Conservation (phyloP, 2,888 invertebrate genomes). For the Tetranychus truncatus region DNA sequence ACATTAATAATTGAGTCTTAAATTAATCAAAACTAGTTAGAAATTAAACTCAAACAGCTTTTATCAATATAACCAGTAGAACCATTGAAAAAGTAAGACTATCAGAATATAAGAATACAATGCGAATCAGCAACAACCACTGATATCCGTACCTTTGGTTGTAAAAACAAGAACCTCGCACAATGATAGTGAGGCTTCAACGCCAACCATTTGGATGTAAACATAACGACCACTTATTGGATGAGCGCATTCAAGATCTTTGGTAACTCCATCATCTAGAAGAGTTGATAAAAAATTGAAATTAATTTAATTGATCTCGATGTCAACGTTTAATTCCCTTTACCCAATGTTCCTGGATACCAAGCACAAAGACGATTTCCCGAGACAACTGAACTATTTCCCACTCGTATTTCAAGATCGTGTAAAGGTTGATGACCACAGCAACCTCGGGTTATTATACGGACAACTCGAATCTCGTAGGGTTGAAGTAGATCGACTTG, state of each 20-base stretch:
- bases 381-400: constrained; percentile 66
- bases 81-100: neutral
- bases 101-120: neutral
- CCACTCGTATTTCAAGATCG: constrained; percentile 51
- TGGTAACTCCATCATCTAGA: constrained; percentile 71
- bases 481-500: constrained; percentile 64
- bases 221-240: constrained; percentile 68
- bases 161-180: constrained; percentile 85
- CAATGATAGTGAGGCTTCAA: constrained; percentile 67
- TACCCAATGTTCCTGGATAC: constrained; percentile 60
- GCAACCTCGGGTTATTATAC: constrained; percentile 52
- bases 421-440: constrained; percentile 60
- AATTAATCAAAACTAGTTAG: too few species aligned
- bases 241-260: constrained; percentile 67
- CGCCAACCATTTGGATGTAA: constrained; percentile 69
- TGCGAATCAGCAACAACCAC: neutral
- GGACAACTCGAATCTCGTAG: constrained; percentile 63
- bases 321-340: neutral
- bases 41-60: neutral
- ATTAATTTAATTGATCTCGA: neutral
- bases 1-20: too few species aligned
- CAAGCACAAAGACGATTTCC: constrained; percentile 77
- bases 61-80: constrained; percentile 10
- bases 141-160: constrained; percentile 48
- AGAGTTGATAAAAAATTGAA: neutral